phyloP scores from a whole-genome alignment of 2,888 invertebrate genomes.

The Polydesmus complanatus region DNA sequence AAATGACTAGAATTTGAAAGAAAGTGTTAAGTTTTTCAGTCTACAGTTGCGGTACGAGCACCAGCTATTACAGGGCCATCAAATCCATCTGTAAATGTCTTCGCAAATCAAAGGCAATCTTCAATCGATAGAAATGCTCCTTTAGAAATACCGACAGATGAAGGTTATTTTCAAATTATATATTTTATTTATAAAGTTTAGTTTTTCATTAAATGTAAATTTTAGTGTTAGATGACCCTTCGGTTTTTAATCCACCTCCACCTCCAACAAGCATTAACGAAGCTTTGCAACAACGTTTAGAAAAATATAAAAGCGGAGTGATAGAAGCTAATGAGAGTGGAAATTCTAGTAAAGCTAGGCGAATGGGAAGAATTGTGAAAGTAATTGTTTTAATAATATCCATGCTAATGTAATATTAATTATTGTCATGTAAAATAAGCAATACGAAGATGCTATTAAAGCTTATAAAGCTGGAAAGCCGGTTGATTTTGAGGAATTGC shows the following conservation, averaged over 20 bases:
- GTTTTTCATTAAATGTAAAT: not conserved
- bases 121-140: not conserved
- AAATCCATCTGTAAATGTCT: conserved; percentile 24
- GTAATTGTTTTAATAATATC: conserved; percentile 11
- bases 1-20: too few relatives aligned
- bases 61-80: conserved; percentile 24
- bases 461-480: conserved; percentile 59
- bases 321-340: conserved; percentile 58
- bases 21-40: too few relatives aligned
- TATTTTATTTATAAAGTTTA: not conserved
- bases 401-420: not conserved
- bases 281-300: conserved; percentile 66
- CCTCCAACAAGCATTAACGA: conserved; percentile 44
- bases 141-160: not conserved
- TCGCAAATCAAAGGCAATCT: not conserved
- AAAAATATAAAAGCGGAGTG: conserved; percentile 61
- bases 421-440: conserved; percentile 30
- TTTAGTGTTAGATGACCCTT: conserved; percentile 17
- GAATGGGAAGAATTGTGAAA: conserved; percentile 81
- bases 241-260: conserved; percentile 31
- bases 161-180: not conserved
- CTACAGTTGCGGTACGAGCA: too few relatives aligned
- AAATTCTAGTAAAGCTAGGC: conserved; percentile 69
- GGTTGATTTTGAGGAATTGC: conserved; percentile 64
- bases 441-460: conserved; percentile 76